phyloP scores from a whole-genome alignment of 2,113 vertebrate genomes.

The Andinoacara biseriatus region DNA sequence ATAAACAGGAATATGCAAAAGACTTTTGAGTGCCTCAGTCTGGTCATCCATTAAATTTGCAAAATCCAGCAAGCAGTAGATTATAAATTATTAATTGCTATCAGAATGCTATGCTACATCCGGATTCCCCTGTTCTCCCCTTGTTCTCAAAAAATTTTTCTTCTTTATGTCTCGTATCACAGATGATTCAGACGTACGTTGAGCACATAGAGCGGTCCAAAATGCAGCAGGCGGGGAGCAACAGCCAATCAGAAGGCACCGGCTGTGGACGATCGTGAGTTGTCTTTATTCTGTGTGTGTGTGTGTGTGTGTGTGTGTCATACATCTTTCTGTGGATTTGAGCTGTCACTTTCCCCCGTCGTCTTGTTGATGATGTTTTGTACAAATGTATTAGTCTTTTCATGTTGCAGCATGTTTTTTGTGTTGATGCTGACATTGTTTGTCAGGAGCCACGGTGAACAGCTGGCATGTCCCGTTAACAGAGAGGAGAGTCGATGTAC shows the following conservation, averaged over 20 bases:
- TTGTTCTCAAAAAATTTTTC: neutral
- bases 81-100: neutral
- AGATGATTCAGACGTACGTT: constrained; percentile 99
- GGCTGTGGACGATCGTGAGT: constrained; percentile 91
- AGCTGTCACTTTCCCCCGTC: neutral
- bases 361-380: constrained; percentile 20
- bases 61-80: neutral
- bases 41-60: neutral
- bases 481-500: neutral
- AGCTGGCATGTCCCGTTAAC: neutral
- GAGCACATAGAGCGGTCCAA: constrained; percentile 97
- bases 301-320: neutral
- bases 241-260: constrained; percentile 89
- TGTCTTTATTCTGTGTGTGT: neutral
- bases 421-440: constrained; percentile 1
- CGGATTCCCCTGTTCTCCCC: neutral
- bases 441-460: constrained; percentile 20
- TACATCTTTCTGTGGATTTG: neutral
- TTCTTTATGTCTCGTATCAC: constrained; percentile 12
- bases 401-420: constrained; percentile 2
- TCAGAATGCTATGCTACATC: neutral
- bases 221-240: constrained; percentile 89
- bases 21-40: neutral
- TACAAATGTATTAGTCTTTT: constrained; percentile 10
- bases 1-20: neutral